A percentile compares a stretch with the other conserved stretches of the same genome.
These are phyloP conservation scores for Nomada hirtipes DNA, from an alignment of 2,888 invertebrate species.

Conservation along the genomic window DNA sequence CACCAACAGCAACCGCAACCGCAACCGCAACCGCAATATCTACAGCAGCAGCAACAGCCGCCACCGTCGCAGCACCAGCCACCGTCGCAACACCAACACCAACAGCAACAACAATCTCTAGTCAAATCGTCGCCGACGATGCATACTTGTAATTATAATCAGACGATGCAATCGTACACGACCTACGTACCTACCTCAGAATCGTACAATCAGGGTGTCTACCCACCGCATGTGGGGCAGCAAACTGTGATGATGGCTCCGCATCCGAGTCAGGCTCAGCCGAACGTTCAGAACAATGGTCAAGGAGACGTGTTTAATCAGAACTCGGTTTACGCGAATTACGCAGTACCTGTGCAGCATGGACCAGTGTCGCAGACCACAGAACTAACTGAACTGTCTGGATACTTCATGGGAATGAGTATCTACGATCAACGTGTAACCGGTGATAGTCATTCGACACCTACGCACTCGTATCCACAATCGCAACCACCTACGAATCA, in stretches of 20 bases:
- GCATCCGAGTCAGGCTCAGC: conserved; percentile 72
- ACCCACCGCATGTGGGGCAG: conserved; percentile 72
- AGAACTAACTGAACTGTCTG: conserved; percentile 80
- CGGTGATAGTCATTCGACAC: conserved; percentile 76
- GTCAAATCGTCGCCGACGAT: conserved; percentile 76
- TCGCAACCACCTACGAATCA: conserved; percentile 75
- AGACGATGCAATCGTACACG: conserved; percentile 73
- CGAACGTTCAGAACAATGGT: conserved; percentile 67
- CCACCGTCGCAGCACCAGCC: conserved; percentile 42
- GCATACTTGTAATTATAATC: conserved; percentile 76
- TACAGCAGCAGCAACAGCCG: background rate
- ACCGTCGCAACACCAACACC: conserved; percentile 53
- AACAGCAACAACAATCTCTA: conserved; percentile 75
- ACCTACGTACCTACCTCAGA: conserved; percentile 80
- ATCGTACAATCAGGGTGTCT: conserved; percentile 75
- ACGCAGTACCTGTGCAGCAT: conserved; percentile 79
- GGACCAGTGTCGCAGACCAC: conserved; percentile 74
- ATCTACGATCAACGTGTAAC: conserved; percentile 79
- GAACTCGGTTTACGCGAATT: conserved; percentile 80
- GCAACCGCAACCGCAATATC: conserved; percentile 47
- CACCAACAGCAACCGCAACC: conserved; percentile 61
- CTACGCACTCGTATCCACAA: conserved; percentile 77
- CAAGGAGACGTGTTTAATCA: conserved; percentile 79
- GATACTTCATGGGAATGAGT: conserved; percentile 82
- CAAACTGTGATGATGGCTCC: conserved; percentile 79